Evolutionary conservation across 2,797 vertebrate species (phyloP), one percentile per base, ranked within the genome.

Genomic region (Brotogeris chrysoptera): DNA sequence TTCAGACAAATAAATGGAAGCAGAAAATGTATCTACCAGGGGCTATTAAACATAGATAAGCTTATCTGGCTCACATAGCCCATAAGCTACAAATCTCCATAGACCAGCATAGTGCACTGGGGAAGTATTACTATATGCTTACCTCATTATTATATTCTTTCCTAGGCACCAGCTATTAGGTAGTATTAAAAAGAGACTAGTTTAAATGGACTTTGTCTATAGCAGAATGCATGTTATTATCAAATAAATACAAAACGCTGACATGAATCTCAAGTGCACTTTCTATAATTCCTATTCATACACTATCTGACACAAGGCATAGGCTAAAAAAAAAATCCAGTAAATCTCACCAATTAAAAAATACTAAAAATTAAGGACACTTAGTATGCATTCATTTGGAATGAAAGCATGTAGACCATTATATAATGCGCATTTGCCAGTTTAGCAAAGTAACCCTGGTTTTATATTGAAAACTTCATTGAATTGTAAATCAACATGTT

Each of bases 31-130:
- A 78, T 60, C 57, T 65, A 16, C 34, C 6, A 50, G 68, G 50
- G 39, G 49, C 57, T 92, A 78, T 88, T 88, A 91, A 93, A 93
- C 57, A 80, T 5, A 50, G 52, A 87, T 79, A 96, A 92, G 34
- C 60, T 92, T 71, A 80, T 80, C 89, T 96, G 79, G 74, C 44
- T 93, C 52, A 77, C 17, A 17, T 0, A 80, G 52, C 52, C 79
- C 44, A 46, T 52, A 85, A 92, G 38, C 72, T 68, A 49, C 36
- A 91, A 61, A 74, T 53, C 85, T 92, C 65, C 57, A 71, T 69
- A 90, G 90, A 86, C 16, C 32, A 74, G 32, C 49, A 71, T 1
- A 38, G 41, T 43, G 34, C 85, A 65, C 36, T 39, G 16, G 88
- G 63, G 78, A 95, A 69, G 24, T 63, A 77, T 77, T 72, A 84